These are phyloP conservation scores for Pogonophryne albipinna DNA, from an alignment of 2,797 vertebrate genomes.

Conservation along the genomic window DNA sequence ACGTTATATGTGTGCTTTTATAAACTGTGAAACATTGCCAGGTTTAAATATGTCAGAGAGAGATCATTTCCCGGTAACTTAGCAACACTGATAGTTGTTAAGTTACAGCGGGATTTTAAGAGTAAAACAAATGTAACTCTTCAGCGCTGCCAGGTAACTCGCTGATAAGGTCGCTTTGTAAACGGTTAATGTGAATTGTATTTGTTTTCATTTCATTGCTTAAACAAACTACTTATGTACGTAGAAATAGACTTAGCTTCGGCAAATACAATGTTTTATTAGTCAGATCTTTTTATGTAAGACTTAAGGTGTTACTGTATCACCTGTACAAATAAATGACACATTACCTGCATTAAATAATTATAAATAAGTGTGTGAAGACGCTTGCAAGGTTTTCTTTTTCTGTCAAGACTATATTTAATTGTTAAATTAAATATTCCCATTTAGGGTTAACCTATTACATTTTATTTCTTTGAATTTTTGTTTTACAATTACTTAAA, in stretches of 20 bases:
- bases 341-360: conserved; percentile 10
- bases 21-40: background rate
- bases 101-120: conserved; percentile 14
- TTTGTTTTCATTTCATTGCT: background rate
- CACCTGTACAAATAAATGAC: background rate
- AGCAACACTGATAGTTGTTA: conserved; percentile 26
- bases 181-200: background rate
- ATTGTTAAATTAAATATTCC: background rate
- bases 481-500: too few relatives aligned
- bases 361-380: background rate
- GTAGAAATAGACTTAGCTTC: background rate
- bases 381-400: background rate
- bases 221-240: background rate
- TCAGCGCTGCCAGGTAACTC: conserved; percentile 1
- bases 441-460: too few relatives aligned
- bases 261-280: background rate
- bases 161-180: background rate
- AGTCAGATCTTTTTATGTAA: background rate
- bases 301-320: background rate
- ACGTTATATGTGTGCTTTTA: background rate
- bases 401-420: too few relatives aligned
- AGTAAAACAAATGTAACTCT: background rate
- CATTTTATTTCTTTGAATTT: too few relatives aligned
- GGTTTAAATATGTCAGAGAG: background rate
- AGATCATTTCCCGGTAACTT: conserved; percentile 20